Evolutionary conservation across 2,888 invertebrate genomes (phyloP).

Genomic region (Synergus itoensis): DNA sequence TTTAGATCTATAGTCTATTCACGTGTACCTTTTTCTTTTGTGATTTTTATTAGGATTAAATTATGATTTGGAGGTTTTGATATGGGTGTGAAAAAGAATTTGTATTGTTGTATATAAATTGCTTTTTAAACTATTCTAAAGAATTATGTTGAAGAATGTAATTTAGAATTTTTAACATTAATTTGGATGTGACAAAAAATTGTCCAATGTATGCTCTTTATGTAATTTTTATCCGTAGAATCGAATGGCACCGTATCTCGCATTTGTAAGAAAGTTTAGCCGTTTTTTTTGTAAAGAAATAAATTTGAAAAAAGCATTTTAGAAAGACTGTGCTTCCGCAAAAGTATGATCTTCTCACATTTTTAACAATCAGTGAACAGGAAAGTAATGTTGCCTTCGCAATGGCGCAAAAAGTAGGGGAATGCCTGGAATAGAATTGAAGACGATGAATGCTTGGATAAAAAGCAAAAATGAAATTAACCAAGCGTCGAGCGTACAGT

Average conservation of each 20-base stretch:
- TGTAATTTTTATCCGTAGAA: too few relatives aligned
- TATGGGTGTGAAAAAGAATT: neutral
- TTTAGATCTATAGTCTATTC: neutral
- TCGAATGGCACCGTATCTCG: too few relatives aligned
- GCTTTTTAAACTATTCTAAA: neutral
- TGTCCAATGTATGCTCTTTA: too few relatives aligned
- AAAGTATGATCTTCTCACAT: neutral
- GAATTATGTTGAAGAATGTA: neutral
- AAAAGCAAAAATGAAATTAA: slow-evolving; percentile 9
- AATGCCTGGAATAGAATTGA: neutral
- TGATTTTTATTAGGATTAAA: neutral
- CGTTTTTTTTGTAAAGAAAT: neutral
- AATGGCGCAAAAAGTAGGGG: slow-evolving; percentile 51
- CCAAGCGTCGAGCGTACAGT: neutral
- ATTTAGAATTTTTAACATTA: too few relatives aligned
- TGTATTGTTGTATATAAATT: neutral
- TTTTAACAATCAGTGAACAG: slow-evolving; percentile 57
- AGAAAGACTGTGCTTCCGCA: neutral
- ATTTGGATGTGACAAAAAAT: too few relatives aligned
- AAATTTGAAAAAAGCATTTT: neutral
- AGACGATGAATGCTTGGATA: neutral
- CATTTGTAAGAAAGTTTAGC: neutral
- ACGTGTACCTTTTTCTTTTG: neutral
- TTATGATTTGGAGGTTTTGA: neutral
- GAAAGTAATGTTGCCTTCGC: slow-evolving; percentile 61